A percentile compares a stretch with the other conserved stretches of the same genome.
Conservation (phyloP, 2,113 vertebrate genomes). For the Mystacornis crossleyi region DNA sequence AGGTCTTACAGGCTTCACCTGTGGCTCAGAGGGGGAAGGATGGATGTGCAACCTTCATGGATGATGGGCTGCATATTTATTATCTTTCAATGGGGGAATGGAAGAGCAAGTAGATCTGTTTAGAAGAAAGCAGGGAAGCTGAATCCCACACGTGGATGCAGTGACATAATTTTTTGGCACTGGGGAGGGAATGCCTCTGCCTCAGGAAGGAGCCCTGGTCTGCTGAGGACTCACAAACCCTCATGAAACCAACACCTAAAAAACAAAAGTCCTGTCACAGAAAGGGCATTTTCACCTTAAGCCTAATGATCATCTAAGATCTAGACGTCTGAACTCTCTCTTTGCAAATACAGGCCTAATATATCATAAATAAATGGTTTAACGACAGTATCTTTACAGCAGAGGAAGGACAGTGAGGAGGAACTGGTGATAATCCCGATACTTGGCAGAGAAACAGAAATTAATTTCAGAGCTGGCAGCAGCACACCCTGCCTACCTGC, state of each 20-base stretch:
- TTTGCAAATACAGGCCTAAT: not conserved
- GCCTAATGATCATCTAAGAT: rapidly evolving
- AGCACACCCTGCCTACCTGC: not conserved
- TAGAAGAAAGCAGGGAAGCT: not conserved
- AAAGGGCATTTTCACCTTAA: not conserved
- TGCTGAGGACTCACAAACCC: not conserved
- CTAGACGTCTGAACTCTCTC: not conserved
- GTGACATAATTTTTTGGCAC: not conserved
- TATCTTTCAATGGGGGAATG: not conserved
- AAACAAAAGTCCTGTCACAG: not conserved
- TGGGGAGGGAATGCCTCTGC: not conserved
- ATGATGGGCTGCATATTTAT: not conserved
- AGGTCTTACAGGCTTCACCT: not conserved
- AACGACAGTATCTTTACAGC: rapidly evolving
- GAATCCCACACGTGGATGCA: not conserved
- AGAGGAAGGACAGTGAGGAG: not conserved
- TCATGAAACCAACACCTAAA: not conserved
- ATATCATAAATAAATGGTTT: not conserved
- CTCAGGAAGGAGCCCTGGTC: not conserved
- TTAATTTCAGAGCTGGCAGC: not conserved
- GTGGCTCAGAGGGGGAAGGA: not conserved
- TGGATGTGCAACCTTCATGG: not conserved
- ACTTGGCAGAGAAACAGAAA: not conserved
- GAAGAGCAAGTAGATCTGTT: not conserved
- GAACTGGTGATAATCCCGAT: not conserved